Base-by-base conservation (phyloP, 2,888 invertebrate genomes). In the Listrodromus nycthemerus region DNA sequence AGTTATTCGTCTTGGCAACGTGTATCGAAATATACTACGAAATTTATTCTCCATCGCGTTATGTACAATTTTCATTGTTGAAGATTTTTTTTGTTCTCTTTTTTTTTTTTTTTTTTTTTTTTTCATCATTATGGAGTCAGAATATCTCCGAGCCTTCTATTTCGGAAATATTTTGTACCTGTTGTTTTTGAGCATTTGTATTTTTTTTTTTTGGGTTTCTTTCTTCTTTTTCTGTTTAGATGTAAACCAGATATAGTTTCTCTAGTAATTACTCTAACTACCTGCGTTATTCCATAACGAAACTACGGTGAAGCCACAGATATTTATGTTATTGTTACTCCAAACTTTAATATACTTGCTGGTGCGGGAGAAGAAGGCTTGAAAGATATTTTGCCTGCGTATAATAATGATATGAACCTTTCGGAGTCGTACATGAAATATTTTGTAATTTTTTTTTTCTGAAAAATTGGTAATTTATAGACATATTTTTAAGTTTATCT, bases 331-430 rank as follows among this genome's bases (percentile, higher is more conserved):
- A 69, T 71, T 41, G 55, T 71, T 75, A 79, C 76, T 48, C 58
- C 33, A 77, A 76, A 73, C 80, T 48, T 41, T 77, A 33, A 27
- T 77, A 80, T 77, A 80, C 73, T 75, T 65, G 74, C 77, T 61
- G 79, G 63, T 82, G 82, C 45, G 76, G 58, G n/a, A 78, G 78
- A 80, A 79, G 85, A 84, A 82, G 82, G 84, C 86, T 84, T 82
- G 82, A 82, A 82, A 85, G 86, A 86, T 86, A 84, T 85, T 85
- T 84, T 84, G 84, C 69, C 84, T 71, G 75, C 65, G 79, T 80
- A 84, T 66, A 65, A 70, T 79, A 71, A 71, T 79, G 65, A 61
- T 81, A 85, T 77, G 69, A 58, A 79, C 80, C 70, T 77, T 73
- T 70, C 65, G 74, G 80, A 86, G 63, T 80, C 84, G 81, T 80